Percentiles rank a stretch among this genome's conserved stretches.
phyloP scores from a whole-genome alignment of 2,797 vertebrate species.

The Neosalanx taihuensis region DNA sequence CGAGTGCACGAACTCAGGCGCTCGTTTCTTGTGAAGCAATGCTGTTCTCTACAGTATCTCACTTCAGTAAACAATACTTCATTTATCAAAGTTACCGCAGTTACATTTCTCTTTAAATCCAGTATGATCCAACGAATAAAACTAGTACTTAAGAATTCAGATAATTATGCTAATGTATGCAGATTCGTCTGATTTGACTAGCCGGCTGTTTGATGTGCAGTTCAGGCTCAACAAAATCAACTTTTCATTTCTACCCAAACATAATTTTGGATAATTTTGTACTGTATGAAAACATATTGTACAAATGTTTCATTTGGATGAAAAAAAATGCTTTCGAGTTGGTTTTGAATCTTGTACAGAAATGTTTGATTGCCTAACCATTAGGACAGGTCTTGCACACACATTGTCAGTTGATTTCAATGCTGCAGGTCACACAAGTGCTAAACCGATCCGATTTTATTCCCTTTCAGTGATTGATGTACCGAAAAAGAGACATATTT shows the following conservation, averaged over 20 bases:
- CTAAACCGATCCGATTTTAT: too few species aligned
- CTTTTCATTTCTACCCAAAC: not conserved
- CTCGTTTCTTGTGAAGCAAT: not conserved
- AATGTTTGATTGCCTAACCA: too few species aligned
- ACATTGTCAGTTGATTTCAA: too few species aligned
- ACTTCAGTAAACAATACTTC: not conserved
- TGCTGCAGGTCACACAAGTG: too few species aligned
- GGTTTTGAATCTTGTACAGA: not conserved
- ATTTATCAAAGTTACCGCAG: conserved; percentile 15
- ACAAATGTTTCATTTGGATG: not conserved
- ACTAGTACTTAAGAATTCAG: conserved; percentile 1
- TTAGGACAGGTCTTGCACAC: too few species aligned
- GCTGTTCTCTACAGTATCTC: too few species aligned
- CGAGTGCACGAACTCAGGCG: not conserved
- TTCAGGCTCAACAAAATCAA: conserved; percentile 13
- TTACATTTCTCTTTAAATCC: conserved; percentile 20
- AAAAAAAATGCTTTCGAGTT: not conserved
- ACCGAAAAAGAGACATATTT: too few species aligned
- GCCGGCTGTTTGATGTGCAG: not conserved
- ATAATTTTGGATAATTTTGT: not conserved
- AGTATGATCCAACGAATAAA: not conserved
- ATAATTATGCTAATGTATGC: conserved; percentile 6
- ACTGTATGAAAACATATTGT: not conserved
- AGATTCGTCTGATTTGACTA: conserved; percentile 21
- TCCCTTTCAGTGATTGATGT: too few species aligned